Conservation (phyloP, 1,140 invertebrate species). For the Drosophila setifemur region DNA sequence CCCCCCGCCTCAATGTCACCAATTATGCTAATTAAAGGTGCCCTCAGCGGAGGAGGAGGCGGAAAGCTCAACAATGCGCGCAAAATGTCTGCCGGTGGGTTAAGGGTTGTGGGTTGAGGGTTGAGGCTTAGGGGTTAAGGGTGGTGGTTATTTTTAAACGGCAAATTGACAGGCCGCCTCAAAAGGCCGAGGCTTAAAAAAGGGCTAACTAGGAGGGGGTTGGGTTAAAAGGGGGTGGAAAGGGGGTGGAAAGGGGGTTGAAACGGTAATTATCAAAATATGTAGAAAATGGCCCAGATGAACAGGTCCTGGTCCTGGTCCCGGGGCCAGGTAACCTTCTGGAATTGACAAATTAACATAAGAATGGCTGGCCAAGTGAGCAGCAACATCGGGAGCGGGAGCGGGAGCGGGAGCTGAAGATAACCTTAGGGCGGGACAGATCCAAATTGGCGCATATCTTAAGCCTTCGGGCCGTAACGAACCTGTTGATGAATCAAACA, state of each 20-base stretch:
- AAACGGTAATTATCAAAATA: slow-evolving; percentile 63
- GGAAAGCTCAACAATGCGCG: slow-evolving; percentile 59
- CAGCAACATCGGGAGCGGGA: background rate
- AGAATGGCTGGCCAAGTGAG: slow-evolving; percentile 48
- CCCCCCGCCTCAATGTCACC: slow-evolving; percentile 47
- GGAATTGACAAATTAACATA: slow-evolving; percentile 76
- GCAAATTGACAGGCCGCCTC: slow-evolving; percentile 36
- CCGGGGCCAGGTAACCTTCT: slow-evolving; percentile 10
- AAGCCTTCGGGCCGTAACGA: slow-evolving; percentile 56
- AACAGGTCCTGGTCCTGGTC: too few species aligned
- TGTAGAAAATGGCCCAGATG: slow-evolving; percentile 30
- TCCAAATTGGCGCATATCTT: slow-evolving; percentile 29
- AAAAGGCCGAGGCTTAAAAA: slow-evolving; percentile 33
- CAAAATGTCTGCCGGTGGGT: slow-evolving; percentile 45
- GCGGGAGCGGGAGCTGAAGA: background rate
- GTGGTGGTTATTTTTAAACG: slow-evolving; percentile 60
- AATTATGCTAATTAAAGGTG: slow-evolving; percentile 77
- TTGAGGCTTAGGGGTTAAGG: slow-evolving; percentile 3
- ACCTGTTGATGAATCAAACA: slow-evolving; percentile 76
- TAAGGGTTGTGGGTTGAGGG: slow-evolving; percentile 9
- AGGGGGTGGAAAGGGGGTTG: background rate
- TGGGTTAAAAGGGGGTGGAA: background rate
- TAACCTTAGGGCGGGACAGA: background rate
- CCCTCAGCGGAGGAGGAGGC: slow-evolving; percentile 22
- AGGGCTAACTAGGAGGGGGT: slow-evolving; percentile 25